Evolutionary conservation across 2,888 invertebrate species (phyloP).

Genomic region (Amblyjoppa proteus): DNA sequence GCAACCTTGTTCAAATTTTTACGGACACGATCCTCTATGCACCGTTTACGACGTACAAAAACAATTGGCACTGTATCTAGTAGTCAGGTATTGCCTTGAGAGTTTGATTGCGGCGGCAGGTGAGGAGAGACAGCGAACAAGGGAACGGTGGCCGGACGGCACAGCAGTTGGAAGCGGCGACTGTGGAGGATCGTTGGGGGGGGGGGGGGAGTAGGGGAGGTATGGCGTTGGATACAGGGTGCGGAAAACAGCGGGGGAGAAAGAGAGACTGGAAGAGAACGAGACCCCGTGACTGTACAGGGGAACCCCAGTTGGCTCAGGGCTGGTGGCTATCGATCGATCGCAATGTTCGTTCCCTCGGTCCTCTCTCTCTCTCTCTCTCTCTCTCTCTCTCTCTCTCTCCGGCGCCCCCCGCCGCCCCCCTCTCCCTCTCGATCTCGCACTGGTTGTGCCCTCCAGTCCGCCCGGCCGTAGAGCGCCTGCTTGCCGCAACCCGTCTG

Average conservation of each 20-base stretch:
- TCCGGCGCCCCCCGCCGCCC: conserved; percentile 20
- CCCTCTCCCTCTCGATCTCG: conserved; percentile 50
- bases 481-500: conserved; percentile 76
- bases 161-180: not conserved
- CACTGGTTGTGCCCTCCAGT: conserved; percentile 64
- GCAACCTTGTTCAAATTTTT: too few relatives aligned
- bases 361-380: conserved; percentile 25
- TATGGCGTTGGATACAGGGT: conserved; percentile 49
- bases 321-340: conserved; percentile 79
- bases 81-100: too few relatives aligned
- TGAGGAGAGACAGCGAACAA: conserved; percentile 36
- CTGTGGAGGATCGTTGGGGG: not conserved
- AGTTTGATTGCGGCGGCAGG: too few relatives aligned
- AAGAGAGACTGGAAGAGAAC: conserved; percentile 39
- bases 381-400: not conserved
- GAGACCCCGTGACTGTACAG: conserved; percentile 53
- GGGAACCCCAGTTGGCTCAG: conserved; percentile 70
- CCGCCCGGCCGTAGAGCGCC: conserved; percentile 72
- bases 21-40: too few relatives aligned
- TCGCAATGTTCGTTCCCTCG: conserved; percentile 74
- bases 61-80: too few relatives aligned
- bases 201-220: not conserved
- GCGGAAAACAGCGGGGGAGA: conserved; percentile 48
- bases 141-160: conserved; percentile 20
- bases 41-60: too few relatives aligned